Percentiles rank a stretch among this genome's conserved stretches.
Evolutionary conservation across 2,797 vertebrate species (phyloP).

Genomic region (Propithecus perrieri): DNA sequence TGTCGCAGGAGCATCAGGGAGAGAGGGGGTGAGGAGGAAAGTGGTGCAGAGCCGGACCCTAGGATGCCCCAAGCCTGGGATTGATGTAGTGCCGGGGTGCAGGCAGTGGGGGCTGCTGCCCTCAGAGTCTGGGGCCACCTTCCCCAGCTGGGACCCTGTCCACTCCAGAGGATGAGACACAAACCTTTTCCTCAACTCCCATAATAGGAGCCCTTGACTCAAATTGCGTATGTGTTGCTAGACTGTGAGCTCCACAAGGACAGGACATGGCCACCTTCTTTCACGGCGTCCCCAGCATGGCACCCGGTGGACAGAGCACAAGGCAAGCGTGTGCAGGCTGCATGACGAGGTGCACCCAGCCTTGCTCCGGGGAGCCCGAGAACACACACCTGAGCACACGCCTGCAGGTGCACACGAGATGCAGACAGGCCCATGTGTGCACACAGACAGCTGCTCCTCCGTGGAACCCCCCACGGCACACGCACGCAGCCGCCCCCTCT

Average conservation of each 20-base stretch:
- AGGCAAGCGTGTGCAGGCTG: not conserved
- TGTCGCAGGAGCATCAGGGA: not conserved
- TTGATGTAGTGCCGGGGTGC: fast-evolving
- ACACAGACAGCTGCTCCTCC: not conserved
- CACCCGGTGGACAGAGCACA: not conserved
- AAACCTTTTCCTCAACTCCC: not conserved
- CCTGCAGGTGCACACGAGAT: not conserved
- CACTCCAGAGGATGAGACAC: fast-evolving
- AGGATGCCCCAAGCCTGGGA: not conserved
- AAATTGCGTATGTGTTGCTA: not conserved
- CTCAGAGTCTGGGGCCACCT: not conserved
- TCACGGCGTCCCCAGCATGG: not conserved
- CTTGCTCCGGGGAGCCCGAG: not conserved
- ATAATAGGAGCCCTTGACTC: not conserved
- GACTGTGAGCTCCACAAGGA: not conserved
- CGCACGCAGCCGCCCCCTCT: fast-evolving
- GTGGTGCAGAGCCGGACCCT: not conserved
- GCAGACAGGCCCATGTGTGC: not conserved
- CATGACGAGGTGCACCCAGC: not conserved
- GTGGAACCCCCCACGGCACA: not conserved
- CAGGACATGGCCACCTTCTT: not conserved
- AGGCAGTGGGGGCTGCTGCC: not conserved
- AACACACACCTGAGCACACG: not conserved
- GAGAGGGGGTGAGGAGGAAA: too few species aligned
- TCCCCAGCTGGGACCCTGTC: not conserved